Evolutionary conservation across 2,113 vertebrate species (phyloP).

Genomic region (Chloropsis cyanopogon): DNA sequence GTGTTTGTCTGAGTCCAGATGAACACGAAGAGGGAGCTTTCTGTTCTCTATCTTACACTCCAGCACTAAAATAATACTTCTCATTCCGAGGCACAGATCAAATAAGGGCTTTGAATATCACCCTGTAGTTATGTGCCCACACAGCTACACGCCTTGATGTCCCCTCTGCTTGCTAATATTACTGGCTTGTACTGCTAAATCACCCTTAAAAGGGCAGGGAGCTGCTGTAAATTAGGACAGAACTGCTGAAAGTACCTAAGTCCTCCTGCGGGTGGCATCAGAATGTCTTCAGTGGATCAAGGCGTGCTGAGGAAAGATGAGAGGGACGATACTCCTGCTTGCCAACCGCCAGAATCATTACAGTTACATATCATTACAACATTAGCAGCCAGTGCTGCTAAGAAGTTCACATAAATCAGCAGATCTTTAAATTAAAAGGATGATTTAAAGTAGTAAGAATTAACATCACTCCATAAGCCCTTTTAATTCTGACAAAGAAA

Average conservation of each 20-base stretch:
- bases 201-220: not conserved
- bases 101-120: conserved; percentile 19
- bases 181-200: not conserved
- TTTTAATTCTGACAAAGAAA: not conserved
- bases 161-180: conserved; percentile 20
- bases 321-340: not conserved
- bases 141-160: not conserved
- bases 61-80: not conserved
- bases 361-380: too few relatives aligned
- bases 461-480: not conserved
- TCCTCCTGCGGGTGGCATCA: conserved; percentile 71
- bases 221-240: not conserved
- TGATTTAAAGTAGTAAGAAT: not conserved
- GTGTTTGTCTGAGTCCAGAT: conserved; percentile 2
- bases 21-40: conserved; percentile 29
- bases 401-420: not conserved
- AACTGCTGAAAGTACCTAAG: not conserved
- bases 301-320: not conserved
- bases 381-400: not conserved
- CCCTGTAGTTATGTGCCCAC: conserved; percentile 12
- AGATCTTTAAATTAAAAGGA: not conserved
- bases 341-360: not conserved
- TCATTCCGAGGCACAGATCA: not conserved
- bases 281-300: conserved; percentile 26
- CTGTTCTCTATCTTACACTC: not conserved